These are phyloP conservation scores for Rhinolophus ferrumequinum DNA, from an alignment of 2,113 vertebrate species.

Conservation along the genomic window DNA sequence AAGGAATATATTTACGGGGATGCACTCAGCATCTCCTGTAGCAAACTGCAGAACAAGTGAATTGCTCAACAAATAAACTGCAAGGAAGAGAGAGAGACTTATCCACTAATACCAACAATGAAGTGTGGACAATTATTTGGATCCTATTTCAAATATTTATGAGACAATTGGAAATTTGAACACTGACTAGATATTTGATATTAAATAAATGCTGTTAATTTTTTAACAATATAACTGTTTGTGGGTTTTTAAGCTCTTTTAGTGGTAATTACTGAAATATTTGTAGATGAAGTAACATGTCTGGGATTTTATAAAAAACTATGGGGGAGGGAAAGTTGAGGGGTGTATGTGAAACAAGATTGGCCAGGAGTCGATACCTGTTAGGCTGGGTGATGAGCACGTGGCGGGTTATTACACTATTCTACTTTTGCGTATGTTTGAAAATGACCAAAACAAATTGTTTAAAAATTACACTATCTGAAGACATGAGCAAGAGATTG, in stretches of 20 bases:
- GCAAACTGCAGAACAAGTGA: background rate
- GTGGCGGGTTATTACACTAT: background rate
- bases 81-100: background rate
- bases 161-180: background rate
- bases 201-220: background rate
- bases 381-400: background rate
- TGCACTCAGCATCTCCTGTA: background rate
- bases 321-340: background rate
- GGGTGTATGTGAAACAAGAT: background rate
- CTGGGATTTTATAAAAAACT: background rate
- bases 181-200: background rate
- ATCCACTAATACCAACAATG: background rate
- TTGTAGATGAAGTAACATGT: background rate
- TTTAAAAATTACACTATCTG: background rate
- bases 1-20: background rate
- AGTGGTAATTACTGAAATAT: background rate
- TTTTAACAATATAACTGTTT: background rate
- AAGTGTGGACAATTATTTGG: background rate
- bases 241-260: background rate
- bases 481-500: background rate
- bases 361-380: background rate
- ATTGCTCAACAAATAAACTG: background rate
- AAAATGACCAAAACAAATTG: slow-evolving; percentile 10
- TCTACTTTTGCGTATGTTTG: background rate
- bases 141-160: background rate